Evolutionary conservation across 1,140 invertebrate genomes (phyloP), one percentile per base, ranked within the genome.

Genomic region (Patella vulgata): DNA sequence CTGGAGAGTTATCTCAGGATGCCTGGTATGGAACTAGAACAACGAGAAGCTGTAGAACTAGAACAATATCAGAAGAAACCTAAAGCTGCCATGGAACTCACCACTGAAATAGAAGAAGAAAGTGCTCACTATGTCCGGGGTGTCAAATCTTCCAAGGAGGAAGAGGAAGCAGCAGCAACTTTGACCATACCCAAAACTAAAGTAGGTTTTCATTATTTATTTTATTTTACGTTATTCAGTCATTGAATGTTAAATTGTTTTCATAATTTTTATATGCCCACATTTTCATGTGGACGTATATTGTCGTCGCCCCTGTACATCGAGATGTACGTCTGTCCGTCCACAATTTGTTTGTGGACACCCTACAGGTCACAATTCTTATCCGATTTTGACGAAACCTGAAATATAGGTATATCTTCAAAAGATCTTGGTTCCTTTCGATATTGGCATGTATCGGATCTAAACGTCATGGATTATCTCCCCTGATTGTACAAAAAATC

Each of bases 131-230:
- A 80, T 58, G 48, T 66, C 27, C 54, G 72, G 43, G 36, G 53
- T 9, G 23, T 40, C 1, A 78, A 78, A 62, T 51, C 68, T 6
- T 17, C 54, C 8, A 50, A 59, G 17, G 48, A 60, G 19, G 68
- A 75, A 58, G 66, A 74, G 39, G 42, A 65, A 39, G 76, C 78
- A 58, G 70, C 73, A 31, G 42, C 47, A n/a, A 64, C 71, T 31
- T 72, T 80, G 17, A 50, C 66, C n/a, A 81, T 77, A 25, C 74
- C 75, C 6, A 80, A 81, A 61, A 74, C 73, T 46, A 55, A 73
- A 60, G 77, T 79, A 70, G 40, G 31, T 14, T 28, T 36, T 19
- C 48, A 27, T 5, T 51, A 27, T 47, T 9, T 12, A 9, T 21
- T 47, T 9, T 47, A 23, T 17, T 23, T 9, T 47, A 21, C 44